phyloP scores from a whole-genome alignment of 2,113 vertebrate genomes.

The Protobothrops flavoviridis region DNA sequence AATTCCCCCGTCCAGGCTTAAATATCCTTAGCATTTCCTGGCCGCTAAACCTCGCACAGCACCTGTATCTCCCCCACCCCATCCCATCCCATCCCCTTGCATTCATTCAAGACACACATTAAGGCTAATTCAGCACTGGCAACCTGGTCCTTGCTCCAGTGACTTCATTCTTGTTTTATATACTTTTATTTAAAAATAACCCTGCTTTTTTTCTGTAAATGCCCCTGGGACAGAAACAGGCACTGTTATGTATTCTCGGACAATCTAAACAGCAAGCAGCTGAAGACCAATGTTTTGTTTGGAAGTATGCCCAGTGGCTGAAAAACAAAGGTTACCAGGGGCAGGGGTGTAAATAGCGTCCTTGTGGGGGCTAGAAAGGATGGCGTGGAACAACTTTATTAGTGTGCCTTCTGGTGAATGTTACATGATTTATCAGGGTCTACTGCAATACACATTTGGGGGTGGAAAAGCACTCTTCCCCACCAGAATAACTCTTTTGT shows the following conservation, averaged over 20 bases:
- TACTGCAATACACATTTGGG: not conserved
- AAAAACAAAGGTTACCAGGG: not conserved
- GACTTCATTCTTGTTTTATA: not conserved
- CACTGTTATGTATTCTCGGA: not conserved
- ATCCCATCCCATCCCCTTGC: not conserved
- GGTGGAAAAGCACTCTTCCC: not conserved
- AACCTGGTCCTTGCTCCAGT: not conserved
- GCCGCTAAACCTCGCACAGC: not conserved
- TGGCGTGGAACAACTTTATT: not conserved
- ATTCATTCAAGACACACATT: not conserved
- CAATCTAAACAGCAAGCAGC: not conserved
- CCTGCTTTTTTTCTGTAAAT: not conserved
- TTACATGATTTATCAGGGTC: not conserved
- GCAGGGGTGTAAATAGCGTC: not conserved
- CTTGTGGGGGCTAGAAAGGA: not conserved
- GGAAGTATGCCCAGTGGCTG: not conserved
- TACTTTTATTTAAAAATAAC: not conserved
- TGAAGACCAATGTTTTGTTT: not conserved
- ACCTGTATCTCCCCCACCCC: not conserved
- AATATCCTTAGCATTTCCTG: not conserved
- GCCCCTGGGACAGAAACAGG: not conserved
- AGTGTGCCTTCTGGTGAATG: not conserved
- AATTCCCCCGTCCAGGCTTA: not conserved
- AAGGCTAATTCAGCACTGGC: not conserved
- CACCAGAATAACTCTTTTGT: not conserved